Conservation (phyloP, 2,888 invertebrate species). For the Sinelater perroti region DNA sequence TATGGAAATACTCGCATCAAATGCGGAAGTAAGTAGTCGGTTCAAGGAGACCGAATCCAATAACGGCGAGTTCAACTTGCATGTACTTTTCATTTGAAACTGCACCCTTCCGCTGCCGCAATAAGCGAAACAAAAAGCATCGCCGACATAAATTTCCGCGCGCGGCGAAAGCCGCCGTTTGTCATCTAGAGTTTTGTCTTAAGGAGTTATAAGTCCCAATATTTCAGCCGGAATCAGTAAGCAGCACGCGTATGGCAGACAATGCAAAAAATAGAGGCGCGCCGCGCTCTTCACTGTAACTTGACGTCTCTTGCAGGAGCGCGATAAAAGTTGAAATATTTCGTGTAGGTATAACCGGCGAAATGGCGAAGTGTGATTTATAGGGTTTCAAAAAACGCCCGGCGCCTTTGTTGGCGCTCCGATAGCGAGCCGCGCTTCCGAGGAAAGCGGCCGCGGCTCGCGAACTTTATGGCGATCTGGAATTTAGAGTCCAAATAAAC, state of each 20-base stretch:
- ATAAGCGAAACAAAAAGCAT: too few species aligned
- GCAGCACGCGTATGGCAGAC: constrained; percentile 22
- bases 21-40: too few species aligned
- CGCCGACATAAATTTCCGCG: not conserved
- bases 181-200: constrained; percentile 5
- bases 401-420: constrained; percentile 29
- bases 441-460: too few species aligned
- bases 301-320: constrained; percentile 36
- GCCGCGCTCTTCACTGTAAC: constrained; percentile 33
- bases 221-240: constrained; percentile 23
- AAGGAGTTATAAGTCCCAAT: constrained; percentile 16
- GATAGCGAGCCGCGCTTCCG: constrained; percentile 27
- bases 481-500: too few species aligned
- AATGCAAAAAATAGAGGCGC: constrained; percentile 31
- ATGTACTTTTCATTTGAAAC: too few species aligned
- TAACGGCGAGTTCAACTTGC: too few species aligned
- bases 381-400: constrained; percentile 22
- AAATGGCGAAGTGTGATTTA: constrained; percentile 34
- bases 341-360: constrained; percentile 32
- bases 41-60: too few species aligned
- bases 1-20: too few species aligned
- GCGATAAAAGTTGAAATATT: constrained; percentile 38
- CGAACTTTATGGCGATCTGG: too few species aligned
- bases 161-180: not conserved
- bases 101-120: too few species aligned